Percentiles rank a stretch among this genome's conserved stretches.
These are phyloP conservation scores for Protodeltote pygarga DNA, from an alignment of 2,888 invertebrate species.

Conservation along the genomic window DNA sequence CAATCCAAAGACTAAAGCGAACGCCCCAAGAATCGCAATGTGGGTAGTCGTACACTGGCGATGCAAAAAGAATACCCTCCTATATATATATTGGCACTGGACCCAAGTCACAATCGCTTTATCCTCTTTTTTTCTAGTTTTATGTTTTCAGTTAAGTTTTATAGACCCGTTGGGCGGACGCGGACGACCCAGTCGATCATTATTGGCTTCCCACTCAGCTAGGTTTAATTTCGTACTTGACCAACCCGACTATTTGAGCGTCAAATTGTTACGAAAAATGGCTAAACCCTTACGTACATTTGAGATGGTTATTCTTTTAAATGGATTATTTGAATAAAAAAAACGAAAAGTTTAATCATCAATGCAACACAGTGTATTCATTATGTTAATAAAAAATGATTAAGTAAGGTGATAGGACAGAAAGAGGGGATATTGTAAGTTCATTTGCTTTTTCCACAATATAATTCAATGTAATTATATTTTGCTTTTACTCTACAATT, in stretches of 20 bases:
- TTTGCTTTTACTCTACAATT: too few species aligned
- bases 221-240: constrained; percentile 67
- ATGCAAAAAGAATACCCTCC: constrained; percentile 23
- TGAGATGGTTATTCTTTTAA: constrained; percentile 7
- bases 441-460: too few species aligned
- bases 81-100: constrained; percentile 21
- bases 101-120: constrained; percentile 9
- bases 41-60: constrained; percentile 1
- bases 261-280: constrained; percentile 59
- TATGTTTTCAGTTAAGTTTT: constrained; percentile 33
- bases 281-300: constrained; percentile 7
- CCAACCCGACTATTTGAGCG: constrained; percentile 59
- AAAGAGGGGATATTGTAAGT: too few species aligned
- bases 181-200: constrained; percentile 52
- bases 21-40: constrained; percentile 1
- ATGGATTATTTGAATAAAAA: not conserved
- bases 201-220: constrained; percentile 56
- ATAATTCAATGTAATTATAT: too few species aligned
- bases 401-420: too few species aligned
- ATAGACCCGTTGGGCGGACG: constrained; percentile 14
- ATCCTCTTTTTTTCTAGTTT: constrained; percentile 24
- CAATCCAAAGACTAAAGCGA: not conserved
- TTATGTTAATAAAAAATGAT: too few species aligned
- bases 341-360: too few species aligned
- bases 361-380: too few species aligned